Percentiles rank a stretch among this genome's conserved stretches.
Evolutionary conservation across 2,888 invertebrate species (phyloP).

Genomic region (Ypsolopha scabrella): DNA sequence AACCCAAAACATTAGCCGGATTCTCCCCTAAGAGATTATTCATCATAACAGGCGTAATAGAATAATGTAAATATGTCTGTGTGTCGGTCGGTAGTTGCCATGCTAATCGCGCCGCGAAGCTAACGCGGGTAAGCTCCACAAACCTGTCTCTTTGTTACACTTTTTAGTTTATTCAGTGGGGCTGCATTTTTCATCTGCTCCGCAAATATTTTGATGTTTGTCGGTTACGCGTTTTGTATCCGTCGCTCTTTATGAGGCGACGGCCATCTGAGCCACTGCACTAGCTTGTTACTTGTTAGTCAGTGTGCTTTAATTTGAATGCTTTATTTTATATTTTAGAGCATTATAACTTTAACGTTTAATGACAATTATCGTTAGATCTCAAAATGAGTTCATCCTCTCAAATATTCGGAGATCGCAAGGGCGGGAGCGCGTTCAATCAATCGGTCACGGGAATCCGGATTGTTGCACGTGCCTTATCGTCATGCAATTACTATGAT

Average conservation of each 20-base stretch:
- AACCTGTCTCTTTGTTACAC: constrained; percentile 45
- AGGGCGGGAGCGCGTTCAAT: constrained; percentile 1
- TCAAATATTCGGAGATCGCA: background rate
- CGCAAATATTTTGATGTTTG: constrained; percentile 63
- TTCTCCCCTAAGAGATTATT: constrained; percentile 50
- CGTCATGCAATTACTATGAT: constrained; percentile 1
- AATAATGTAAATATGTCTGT: constrained; percentile 51
- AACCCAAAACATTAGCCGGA: constrained; percentile 46
- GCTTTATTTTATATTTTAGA: too few species aligned
- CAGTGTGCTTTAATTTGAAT: too few species aligned
- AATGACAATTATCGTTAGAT: too few species aligned
- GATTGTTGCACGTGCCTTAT: constrained; percentile 5
- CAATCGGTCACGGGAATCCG: constrained; percentile 2
- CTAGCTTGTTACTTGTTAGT: background rate
- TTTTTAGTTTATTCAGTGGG: constrained; percentile 40
- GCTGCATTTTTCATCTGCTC: constrained; percentile 50
- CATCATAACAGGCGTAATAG: constrained; percentile 53
- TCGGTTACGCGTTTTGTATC: constrained; percentile 31
- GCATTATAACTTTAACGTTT: too few species aligned
- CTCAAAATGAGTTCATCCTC: background rate
- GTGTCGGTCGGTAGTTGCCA: constrained; percentile 41
- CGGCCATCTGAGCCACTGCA: constrained; percentile 21
- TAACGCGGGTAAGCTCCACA: constrained; percentile 43
- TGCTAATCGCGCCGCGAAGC: constrained; percentile 45
- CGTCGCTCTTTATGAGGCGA: constrained; percentile 24